Evolutionary conservation across 2,888 invertebrate genomes (phyloP).

Genomic region (Physocephala rufipes): DNA sequence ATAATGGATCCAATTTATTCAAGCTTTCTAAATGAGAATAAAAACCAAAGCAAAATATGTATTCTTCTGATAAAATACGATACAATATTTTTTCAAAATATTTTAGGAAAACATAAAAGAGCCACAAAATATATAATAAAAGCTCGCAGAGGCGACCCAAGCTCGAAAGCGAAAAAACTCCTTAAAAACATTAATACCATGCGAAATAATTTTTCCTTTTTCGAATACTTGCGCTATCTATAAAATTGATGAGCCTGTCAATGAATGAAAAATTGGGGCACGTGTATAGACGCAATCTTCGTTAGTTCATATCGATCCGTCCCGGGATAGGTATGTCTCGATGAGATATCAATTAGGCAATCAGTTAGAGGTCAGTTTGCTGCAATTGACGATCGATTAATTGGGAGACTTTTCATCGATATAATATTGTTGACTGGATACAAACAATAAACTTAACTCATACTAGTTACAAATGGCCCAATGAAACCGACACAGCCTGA

Average conservation of each 20-base stretch:
- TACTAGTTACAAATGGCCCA: too few relatives aligned
- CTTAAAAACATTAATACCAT: too few relatives aligned
- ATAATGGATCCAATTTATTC: too few relatives aligned
- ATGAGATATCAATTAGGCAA: neutral
- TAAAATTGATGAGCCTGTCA: constrained; percentile 50
- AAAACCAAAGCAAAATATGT: constrained; percentile 24
- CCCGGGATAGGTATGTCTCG: neutral
- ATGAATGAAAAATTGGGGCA: constrained; percentile 35
- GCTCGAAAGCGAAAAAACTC: constrained; percentile 27
- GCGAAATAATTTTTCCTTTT: constrained; percentile 42
- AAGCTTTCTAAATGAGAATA: constrained; percentile 1
- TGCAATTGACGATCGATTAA: too few relatives aligned
- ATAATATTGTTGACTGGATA: too few relatives aligned
- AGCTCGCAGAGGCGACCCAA: neutral
- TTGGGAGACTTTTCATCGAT: too few relatives aligned
- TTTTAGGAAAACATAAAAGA: constrained; percentile 1
- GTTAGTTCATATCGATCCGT: neutral
- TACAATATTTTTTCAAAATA: neutral
- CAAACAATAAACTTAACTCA: too few relatives aligned
- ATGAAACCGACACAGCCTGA: too few relatives aligned
- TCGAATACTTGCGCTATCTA: constrained; percentile 42
- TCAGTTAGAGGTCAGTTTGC: neutral
- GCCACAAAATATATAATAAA: constrained; percentile 37
- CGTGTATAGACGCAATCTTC: constrained; percentile 13
- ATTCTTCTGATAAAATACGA: neutral